A percentile compares a stretch with the other conserved stretches of the same genome.
These are phyloP conservation scores for Himalopsyche phryganea DNA, from an alignment of 1,140 invertebrate genomes.

Conservation along the genomic window DNA sequence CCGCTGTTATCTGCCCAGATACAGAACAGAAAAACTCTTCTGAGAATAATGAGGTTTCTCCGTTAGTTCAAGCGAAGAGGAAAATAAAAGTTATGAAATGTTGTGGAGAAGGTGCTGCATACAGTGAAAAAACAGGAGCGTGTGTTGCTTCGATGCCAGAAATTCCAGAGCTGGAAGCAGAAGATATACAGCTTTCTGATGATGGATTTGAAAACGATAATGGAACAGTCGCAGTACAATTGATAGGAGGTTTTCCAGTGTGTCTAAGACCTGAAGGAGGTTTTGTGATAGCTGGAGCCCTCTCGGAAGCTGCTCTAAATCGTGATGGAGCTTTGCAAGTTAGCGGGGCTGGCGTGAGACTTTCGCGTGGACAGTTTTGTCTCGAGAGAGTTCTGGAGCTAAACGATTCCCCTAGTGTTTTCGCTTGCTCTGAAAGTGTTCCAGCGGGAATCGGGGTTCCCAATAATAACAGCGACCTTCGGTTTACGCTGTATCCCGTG, in stretches of 20 bases:
- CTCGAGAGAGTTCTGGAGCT: conserved; percentile 56
- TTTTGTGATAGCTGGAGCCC: conserved; percentile 39
- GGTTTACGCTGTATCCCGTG: conserved; percentile 68
- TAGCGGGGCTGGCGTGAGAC: conserved; percentile 38
- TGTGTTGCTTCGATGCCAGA: conserved; percentile 45
- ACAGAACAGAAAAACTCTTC: conserved; percentile 36
- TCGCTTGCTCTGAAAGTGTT: conserved; percentile 60
- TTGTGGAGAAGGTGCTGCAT: conserved; percentile 56
- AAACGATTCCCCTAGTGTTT: conserved; percentile 54
- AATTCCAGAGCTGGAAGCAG: conserved; percentile 42
- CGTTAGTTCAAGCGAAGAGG: conserved; percentile 35
- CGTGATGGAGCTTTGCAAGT: conserved; percentile 49
- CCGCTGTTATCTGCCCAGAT: conserved; percentile 56
- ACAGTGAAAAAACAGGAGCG: conserved; percentile 51
- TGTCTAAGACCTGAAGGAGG: conserved; percentile 25
- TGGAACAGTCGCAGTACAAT: conserved; percentile 15
- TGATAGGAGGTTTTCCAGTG: conserved; percentile 18
- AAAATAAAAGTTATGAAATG: conserved; percentile 53
- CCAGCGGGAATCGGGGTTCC: conserved; percentile 41
- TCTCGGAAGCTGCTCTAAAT: conserved; percentile 46
- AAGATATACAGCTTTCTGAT: background rate
- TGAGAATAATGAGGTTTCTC: conserved; percentile 43
- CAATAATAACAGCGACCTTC: conserved; percentile 47
- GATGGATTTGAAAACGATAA: conserved; percentile 5
- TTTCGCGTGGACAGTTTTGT: conserved; percentile 57